A percentile compares a stretch with the other conserved stretches of the same genome.
phyloP scores from a whole-genome alignment of 2,113 vertebrate genomes.

The Halcyon malimbica region DNA sequence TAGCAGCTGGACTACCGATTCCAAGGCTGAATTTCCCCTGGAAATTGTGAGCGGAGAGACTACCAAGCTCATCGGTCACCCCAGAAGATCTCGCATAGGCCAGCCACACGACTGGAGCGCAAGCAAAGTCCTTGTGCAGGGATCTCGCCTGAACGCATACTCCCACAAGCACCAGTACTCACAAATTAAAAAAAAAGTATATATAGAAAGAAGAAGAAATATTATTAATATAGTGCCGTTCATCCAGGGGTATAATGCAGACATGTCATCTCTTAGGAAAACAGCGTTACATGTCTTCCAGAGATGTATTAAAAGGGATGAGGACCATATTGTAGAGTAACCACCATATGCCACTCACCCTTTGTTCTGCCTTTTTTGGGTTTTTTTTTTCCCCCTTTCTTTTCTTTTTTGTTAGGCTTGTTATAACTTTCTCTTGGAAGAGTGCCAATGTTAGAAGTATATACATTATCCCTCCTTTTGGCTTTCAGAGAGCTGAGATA shows the following conservation, averaged over 20 bases:
- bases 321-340: conserved; percentile 58
- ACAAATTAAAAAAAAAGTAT: not conserved
- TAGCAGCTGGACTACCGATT: not conserved
- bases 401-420: not conserved
- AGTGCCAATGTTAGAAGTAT: conserved; percentile 23
- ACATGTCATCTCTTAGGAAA: not conserved
- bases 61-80: not conserved
- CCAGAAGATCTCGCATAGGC: not conserved
- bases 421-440: conserved; percentile 52
- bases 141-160: not conserved
- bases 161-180: not conserved
- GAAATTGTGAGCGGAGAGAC: not conserved
- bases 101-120: not conserved
- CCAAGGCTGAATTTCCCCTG: not conserved
- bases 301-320: conserved; percentile 44
- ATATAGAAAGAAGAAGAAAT: not conserved
- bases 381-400: not conserved
- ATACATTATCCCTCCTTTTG: conserved; percentile 33
- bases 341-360: conserved; percentile 57
- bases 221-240: not conserved
- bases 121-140: not conserved
- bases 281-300: not conserved
- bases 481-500: conserved; percentile 10
- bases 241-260: not conserved
- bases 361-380: conserved; percentile 19